Evolutionary conservation across 2,797 vertebrate species (phyloP).

Genomic region (Lophius americanus): DNA sequence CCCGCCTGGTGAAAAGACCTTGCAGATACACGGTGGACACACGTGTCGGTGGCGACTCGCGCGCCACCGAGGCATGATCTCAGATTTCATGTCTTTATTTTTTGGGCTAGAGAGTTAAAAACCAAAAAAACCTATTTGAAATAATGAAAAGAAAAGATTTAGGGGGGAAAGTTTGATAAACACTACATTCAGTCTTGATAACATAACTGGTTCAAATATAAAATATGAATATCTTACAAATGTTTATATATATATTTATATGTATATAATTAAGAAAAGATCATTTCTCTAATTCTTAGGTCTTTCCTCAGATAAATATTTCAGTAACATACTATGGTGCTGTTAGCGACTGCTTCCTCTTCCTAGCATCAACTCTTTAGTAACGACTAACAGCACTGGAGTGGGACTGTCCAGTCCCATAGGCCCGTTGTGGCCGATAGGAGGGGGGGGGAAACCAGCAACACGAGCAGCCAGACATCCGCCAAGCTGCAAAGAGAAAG

Average conservation of each 20-base stretch:
- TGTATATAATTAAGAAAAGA: constrained; percentile 79
- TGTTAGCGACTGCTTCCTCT: constrained; percentile 65
- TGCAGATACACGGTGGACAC: constrained; percentile 35
- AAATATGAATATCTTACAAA: constrained; percentile 87
- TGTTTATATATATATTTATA: constrained; percentile 83
- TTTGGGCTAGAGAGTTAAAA: constrained; percentile 87
- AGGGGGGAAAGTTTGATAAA: constrained; percentile 81
- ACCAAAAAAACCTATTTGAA: constrained; percentile 77
- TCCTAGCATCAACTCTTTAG: constrained; percentile 59
- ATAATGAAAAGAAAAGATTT: constrained; percentile 74
- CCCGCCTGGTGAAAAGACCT: constrained; percentile 52
- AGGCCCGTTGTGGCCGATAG: constrained; percentile 56
- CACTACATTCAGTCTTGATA: constrained; percentile 90
- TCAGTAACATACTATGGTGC: constrained; percentile 82
- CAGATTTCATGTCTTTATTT: constrained; percentile 64
- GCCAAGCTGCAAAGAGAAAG: constrained; percentile 84
- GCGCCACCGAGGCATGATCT: constrained; percentile 68
- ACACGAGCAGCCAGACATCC: constrained; percentile 80
- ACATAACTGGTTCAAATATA: constrained; percentile 84
- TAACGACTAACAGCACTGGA: constrained; percentile 70
- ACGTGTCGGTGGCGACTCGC: constrained; percentile 57
- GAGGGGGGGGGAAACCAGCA: constrained; percentile 66
- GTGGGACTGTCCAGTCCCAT: constrained; percentile 49
- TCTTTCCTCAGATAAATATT: constrained; percentile 85
- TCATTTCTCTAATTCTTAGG: constrained; percentile 79